These are phyloP conservation scores for Batillaria attramentaria DNA, from an alignment of 1,140 invertebrate species.

Conservation along the genomic window DNA sequence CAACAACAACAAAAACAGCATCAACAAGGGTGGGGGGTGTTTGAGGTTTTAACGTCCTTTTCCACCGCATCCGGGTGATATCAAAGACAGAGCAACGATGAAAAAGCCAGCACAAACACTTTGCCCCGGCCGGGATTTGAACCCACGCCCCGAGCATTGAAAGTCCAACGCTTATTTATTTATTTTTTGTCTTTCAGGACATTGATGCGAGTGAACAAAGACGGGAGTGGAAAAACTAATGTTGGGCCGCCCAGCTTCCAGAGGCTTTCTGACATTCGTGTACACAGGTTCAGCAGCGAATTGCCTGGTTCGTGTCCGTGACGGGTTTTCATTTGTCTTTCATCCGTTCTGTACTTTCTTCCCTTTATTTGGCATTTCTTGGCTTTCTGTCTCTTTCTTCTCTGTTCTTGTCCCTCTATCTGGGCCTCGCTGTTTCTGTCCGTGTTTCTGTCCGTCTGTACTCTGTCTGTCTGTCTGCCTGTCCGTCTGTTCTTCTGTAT, in stretches of 20 bases:
- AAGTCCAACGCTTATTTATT: neutral
- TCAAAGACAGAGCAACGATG: neutral
- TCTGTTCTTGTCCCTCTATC: neutral
- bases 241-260: constrained; percentile 47
- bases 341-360: neutral
- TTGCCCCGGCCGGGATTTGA: neutral
- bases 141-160: neutral
- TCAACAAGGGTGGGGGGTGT: neutral
- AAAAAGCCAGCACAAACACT: neutral
- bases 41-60: neutral
- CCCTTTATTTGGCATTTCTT: neutral
- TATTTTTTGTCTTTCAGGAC: constrained; percentile 27
- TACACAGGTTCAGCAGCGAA: constrained; percentile 30
- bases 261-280: constrained; percentile 43
- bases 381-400: neutral
- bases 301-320: neutral
- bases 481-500: too few relatives aligned
- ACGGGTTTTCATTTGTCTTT: neutral
- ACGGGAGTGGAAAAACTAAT: constrained; percentile 41
- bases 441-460: neutral
- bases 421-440: neutral
- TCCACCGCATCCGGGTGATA: neutral
- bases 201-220: constrained; percentile 50
- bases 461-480: neutral
- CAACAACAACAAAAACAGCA: neutral